A percentile compares a stretch with the other conserved stretches of the same genome.
These are phyloP conservation scores for Molothrus ater DNA, from an alignment of 2,797 vertebrate genomes.

Conservation along the genomic window DNA sequence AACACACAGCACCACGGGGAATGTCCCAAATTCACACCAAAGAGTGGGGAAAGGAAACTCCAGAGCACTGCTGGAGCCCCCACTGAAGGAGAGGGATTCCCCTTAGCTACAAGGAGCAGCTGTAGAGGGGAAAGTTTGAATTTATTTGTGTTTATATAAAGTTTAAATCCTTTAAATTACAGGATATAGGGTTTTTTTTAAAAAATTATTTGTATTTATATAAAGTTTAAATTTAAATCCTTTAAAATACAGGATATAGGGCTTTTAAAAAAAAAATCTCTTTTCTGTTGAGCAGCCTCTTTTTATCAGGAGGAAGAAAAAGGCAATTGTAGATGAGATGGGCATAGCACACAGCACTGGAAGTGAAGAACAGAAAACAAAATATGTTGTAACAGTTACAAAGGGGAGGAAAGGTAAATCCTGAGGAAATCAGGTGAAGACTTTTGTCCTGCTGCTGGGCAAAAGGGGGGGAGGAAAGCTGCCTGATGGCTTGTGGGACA, in stretches of 20 bases:
- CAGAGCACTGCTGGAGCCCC: neutral
- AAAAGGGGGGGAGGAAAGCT: neutral
- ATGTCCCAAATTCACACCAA: neutral
- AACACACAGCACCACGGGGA: fast-evolving
- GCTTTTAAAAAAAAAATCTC: neutral
- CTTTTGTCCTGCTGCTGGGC: neutral
- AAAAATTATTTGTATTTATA: neutral
- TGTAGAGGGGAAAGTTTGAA: fast-evolving
- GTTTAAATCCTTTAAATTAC: neutral
- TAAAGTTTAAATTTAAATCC: neutral
- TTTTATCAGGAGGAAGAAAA: neutral
- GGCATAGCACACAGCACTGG: neutral
- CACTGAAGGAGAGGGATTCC: neutral
- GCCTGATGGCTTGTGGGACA: neutral
- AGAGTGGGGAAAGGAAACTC: fast-evolving
- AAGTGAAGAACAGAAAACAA: neutral
- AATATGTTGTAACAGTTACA: neutral
- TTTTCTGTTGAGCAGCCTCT: neutral
- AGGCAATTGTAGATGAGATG: neutral
- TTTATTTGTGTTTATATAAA: neutral
- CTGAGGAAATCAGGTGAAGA: neutral
- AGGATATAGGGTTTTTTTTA: neutral
- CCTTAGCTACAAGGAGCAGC: neutral
- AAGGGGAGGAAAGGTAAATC: neutral
- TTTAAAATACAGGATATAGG: neutral